These are phyloP conservation scores for Tuta absoluta DNA, from an alignment of 2,888 invertebrate species.

Conservation along the genomic window DNA sequence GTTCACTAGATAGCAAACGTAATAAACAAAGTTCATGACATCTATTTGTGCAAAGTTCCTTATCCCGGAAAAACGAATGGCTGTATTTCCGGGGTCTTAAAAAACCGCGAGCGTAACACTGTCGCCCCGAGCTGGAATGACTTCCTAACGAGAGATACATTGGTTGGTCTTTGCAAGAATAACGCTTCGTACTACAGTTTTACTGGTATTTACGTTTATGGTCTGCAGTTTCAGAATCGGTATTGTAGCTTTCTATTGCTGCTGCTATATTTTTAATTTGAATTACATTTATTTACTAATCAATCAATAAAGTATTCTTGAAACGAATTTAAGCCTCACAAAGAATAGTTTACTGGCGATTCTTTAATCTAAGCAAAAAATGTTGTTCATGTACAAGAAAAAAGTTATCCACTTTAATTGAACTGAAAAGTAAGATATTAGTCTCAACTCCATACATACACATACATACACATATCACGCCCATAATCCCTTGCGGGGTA, in stretches of 20 bases:
- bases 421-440: too few species aligned
- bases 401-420: too few species aligned
- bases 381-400: too few species aligned
- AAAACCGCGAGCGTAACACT: constrained; percentile 9
- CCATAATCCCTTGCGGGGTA: too few species aligned
- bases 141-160: constrained; percentile 22
- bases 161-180: neutral
- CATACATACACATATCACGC: too few species aligned
- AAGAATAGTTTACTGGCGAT: too few species aligned
- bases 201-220: neutral
- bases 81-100: constrained; percentile 18
- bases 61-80: constrained; percentile 16
- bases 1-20: constrained; percentile 17
- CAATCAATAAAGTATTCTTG: too few species aligned
- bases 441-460: too few species aligned
- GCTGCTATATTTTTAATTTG: neutral
- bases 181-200: neutral
- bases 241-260: neutral
- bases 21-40: constrained; percentile 24
- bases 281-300: too few species aligned
- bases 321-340: too few species aligned
- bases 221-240: constrained; percentile 3
- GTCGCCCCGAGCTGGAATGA: constrained; percentile 5
- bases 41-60: constrained; percentile 20
- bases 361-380: too few species aligned